These are phyloP conservation scores for Alauda arvensis DNA, from an alignment of 2,797 vertebrate genomes.

Conservation along the genomic window DNA sequence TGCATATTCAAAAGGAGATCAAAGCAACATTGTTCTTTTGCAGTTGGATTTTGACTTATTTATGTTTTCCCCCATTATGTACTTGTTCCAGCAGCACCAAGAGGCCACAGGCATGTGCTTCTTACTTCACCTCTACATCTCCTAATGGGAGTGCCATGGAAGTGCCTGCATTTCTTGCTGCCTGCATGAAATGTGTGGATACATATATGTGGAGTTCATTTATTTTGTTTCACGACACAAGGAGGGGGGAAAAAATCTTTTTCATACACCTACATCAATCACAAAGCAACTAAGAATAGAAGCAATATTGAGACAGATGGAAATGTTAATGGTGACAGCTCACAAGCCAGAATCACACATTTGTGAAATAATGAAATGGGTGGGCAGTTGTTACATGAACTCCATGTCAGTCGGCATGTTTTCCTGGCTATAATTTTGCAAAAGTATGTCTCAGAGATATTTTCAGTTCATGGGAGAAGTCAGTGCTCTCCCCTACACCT, in stretches of 20 bases:
- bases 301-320: constrained; percentile 69
- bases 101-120: not conserved
- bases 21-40: constrained; percentile 22
- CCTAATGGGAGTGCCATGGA: not conserved
- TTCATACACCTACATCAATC: constrained; percentile 61
- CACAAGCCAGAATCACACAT: constrained; percentile 68
- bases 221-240: constrained; percentile 28
- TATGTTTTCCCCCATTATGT: not conserved
- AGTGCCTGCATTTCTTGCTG: not conserved
- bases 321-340: constrained; percentile 68
- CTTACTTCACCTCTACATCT: not conserved
- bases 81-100: not conserved
- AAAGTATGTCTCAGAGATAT: constrained; percentile 48
- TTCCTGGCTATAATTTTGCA: constrained; percentile 53
- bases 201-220: constrained; percentile 20
- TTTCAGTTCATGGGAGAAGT: constrained; percentile 40
- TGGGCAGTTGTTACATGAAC: constrained; percentile 68
- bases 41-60: constrained; percentile 15
- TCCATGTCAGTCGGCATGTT: constrained; percentile 46
- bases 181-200: not conserved
- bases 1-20: not conserved
- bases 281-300: constrained; percentile 67
- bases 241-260: constrained; percentile 26
- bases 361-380: constrained; percentile 69
- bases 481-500: constrained; percentile 11